phyloP scores from a whole-genome alignment of 2,888 invertebrate species.

The Congeria kusceri region DNA sequence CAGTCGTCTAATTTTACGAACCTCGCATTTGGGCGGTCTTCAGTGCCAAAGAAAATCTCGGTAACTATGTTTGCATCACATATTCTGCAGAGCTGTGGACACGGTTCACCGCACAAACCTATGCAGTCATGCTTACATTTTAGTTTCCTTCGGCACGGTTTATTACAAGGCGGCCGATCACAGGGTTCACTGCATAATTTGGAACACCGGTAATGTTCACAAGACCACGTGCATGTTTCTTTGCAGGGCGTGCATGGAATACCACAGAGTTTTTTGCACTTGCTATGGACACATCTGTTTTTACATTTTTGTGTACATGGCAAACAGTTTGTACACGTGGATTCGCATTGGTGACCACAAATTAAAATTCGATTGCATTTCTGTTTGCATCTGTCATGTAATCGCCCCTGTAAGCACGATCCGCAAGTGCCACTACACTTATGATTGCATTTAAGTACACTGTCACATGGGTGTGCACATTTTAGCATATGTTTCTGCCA shows the following conservation, averaged over 20 bases:
- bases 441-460: constrained; percentile 56
- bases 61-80: constrained; percentile 86
- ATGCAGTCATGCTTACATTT: constrained; percentile 87
- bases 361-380: constrained; percentile 88
- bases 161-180: constrained; percentile 80
- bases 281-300: constrained; percentile 80
- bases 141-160: constrained; percentile 81
- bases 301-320: constrained; percentile 84
- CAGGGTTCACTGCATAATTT: constrained; percentile 84
- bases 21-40: constrained; percentile 87
- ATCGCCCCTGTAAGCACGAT: constrained; percentile 87
- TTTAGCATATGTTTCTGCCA: constrained; percentile 17
- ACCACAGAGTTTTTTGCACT: constrained; percentile 79
- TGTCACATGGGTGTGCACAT: constrained; percentile 24
- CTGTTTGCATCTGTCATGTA: constrained; percentile 88
- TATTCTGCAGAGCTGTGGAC: constrained; percentile 88
- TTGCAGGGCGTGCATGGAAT: constrained; percentile 79
- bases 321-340: constrained; percentile 80
- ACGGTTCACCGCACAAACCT: constrained; percentile 91
- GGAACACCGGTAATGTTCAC: constrained; percentile 77
- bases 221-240: constrained; percentile 82
- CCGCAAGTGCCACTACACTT: constrained; percentile 84
- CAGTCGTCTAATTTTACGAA: constrained; percentile 81
- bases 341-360: constrained; percentile 83
- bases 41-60: constrained; percentile 85